phyloP scores from a whole-genome alignment of 1,140 invertebrate species.

The Mya arenaria region DNA sequence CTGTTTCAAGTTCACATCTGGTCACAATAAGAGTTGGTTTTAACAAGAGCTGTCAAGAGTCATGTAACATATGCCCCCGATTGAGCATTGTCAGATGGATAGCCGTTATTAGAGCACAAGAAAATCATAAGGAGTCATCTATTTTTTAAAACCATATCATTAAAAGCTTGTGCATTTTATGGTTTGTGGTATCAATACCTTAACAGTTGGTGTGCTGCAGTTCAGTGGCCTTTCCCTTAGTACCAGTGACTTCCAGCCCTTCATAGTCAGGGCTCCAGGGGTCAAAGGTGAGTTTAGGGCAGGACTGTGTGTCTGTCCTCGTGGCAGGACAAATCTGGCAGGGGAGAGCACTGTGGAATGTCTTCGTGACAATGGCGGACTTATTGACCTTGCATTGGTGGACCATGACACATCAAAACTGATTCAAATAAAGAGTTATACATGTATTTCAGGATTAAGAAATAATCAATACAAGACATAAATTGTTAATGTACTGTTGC shows the following conservation, averaged over 20 bases:
- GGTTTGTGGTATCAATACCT: too few species aligned
- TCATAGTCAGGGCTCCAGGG: not conserved
- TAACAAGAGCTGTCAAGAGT: too few species aligned
- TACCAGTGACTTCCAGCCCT: constrained; percentile 20
- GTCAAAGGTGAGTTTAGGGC: too few species aligned
- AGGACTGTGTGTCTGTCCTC: not conserved
- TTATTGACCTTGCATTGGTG: not conserved
- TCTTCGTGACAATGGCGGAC: not conserved
- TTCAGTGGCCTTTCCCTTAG: constrained; percentile 2
- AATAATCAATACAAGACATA: not conserved
- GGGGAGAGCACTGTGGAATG: constrained; percentile 1
- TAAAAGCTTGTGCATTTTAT: too few species aligned
- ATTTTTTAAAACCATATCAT: too few species aligned
- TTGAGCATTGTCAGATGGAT: too few species aligned
- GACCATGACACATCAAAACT: constrained; percentile 50
- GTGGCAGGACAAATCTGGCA: not conserved
- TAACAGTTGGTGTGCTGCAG: constrained; percentile 12
- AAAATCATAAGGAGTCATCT: too few species aligned
- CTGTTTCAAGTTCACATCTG: too few species aligned
- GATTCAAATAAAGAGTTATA: not conserved
- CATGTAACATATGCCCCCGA: too few species aligned
- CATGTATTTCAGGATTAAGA: not conserved
- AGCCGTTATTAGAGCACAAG: too few species aligned
- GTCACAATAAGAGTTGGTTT: too few species aligned
- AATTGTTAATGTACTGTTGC: not conserved